phyloP scores from a whole-genome alignment of 2,888 invertebrate genomes.

The Pseudeuparius sepicola region DNA sequence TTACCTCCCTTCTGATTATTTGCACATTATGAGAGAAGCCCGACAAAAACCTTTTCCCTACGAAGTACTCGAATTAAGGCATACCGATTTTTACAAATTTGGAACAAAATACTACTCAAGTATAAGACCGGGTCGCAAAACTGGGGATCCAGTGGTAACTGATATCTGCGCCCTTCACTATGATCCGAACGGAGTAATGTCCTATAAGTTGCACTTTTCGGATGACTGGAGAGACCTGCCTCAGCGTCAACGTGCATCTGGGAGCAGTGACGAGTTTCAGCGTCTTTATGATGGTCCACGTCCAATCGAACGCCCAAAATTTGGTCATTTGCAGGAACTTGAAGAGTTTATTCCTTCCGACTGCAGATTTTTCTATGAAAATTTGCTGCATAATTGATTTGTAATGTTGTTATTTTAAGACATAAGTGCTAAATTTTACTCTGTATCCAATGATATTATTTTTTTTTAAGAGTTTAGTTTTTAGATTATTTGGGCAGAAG shows the following conservation, averaged over 20 bases:
- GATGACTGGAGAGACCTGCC: not conserved
- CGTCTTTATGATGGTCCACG: slow-evolving; percentile 1
- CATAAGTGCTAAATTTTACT: no score
- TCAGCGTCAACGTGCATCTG: not conserved
- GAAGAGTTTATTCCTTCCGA: slow-evolving; percentile 1
- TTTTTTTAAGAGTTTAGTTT: no score
- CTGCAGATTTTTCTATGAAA: no score
- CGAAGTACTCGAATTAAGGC: not conserved
- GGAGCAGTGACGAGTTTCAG: no score
- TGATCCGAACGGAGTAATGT: slow-evolving; percentile 1
- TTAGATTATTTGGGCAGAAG: no score
- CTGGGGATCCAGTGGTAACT: no score
- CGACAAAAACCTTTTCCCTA: slow-evolving; percentile 4
- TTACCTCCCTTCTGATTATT: slow-evolving; percentile 2
- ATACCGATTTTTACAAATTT: slow-evolving; percentile 1
- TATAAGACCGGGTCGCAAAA: no score
- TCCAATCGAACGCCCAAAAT: not conserved
- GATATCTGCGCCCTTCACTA: no score
- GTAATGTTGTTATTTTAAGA: no score
- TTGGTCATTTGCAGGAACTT: slow-evolving; percentile 3
- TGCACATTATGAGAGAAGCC: slow-evolving; percentile 2
- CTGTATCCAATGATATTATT: no score
- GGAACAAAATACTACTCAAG: no score
- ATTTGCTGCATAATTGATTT: no score
- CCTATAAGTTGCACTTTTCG: not conserved